phyloP scores from a whole-genome alignment of 2,797 vertebrate species.

The Acanthis flammea region DNA sequence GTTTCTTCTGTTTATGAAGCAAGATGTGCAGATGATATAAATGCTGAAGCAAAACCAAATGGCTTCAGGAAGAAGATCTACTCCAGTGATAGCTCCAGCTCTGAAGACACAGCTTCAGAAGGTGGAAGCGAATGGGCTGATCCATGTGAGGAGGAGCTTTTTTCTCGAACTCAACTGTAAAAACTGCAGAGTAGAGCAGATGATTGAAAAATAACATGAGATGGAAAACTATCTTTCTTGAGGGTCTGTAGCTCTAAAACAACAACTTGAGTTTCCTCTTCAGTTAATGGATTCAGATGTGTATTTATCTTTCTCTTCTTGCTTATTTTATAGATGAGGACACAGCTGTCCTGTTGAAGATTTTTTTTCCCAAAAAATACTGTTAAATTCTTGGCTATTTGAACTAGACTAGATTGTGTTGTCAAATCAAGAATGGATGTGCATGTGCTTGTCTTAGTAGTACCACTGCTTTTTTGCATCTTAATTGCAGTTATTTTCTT shows the following conservation, averaged over 20 bases:
- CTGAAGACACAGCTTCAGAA: constrained; percentile 80
- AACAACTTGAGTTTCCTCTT: constrained; percentile 85
- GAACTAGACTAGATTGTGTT: constrained; percentile 87
- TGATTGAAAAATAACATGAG: constrained; percentile 55
- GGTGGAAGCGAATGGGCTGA: constrained; percentile 76
- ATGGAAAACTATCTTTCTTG: constrained; percentile 77
- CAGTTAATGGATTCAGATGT: constrained; percentile 83
- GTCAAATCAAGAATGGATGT: constrained; percentile 88
- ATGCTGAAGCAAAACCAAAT: constrained; percentile 73
- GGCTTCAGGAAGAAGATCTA: constrained; percentile 76
- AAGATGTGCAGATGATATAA: constrained; percentile 79
- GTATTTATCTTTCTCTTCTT: constrained; percentile 85
- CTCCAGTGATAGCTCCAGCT: constrained; percentile 83
- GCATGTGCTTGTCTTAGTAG: constrained; percentile 90
- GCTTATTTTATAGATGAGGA: constrained; percentile 83
- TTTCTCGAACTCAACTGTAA: constrained; percentile 84
- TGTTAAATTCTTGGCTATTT: constrained; percentile 81
- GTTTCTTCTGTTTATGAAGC: constrained; percentile 94
- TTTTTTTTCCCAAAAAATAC: neutral
- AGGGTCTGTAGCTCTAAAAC: constrained; percentile 81
- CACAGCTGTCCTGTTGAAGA: constrained; percentile 72
- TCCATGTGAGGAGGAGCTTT: constrained; percentile 76
- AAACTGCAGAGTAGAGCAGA: constrained; percentile 68
- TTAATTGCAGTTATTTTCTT: constrained; percentile 76
- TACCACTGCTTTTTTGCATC: constrained; percentile 84